Evolutionary conservation across 2,113 vertebrate genomes (phyloP).

Genomic region (Pluvianellus socialis): DNA sequence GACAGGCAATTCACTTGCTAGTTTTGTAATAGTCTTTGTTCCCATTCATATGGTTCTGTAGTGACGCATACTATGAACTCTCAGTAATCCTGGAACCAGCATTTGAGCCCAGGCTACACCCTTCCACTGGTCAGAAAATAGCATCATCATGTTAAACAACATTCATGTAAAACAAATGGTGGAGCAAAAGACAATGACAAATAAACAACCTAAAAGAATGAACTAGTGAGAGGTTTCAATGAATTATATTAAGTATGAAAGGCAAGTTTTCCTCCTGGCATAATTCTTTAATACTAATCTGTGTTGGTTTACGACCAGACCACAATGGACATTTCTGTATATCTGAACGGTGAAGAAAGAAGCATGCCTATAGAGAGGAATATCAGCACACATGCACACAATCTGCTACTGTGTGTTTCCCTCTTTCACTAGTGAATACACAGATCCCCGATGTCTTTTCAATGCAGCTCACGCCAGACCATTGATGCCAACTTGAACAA

Average conservation of each 20-base stretch:
- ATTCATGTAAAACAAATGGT: constrained; percentile 29
- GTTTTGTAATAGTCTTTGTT: background rate
- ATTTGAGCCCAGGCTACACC: background rate
- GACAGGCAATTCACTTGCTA: background rate
- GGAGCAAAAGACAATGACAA: constrained; percentile 42
- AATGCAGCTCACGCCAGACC: background rate
- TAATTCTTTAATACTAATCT: constrained; percentile 37
- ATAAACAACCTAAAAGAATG: constrained; percentile 37
- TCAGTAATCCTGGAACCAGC: background rate
- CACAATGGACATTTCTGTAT: constrained; percentile 44
- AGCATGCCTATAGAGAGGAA: background rate
- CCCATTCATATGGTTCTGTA: background rate
- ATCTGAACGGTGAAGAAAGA: background rate
- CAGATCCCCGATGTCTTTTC: background rate
- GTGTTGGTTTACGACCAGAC: constrained; percentile 52
- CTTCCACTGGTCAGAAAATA: constrained; percentile 9
- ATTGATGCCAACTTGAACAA: background rate
- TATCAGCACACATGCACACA: background rate
- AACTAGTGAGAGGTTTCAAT: constrained; percentile 27
- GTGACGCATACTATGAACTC: background rate
- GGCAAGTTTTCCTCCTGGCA: constrained; percentile 12
- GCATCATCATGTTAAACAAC: background rate
- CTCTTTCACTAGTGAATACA: background rate
- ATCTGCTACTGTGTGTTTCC: background rate
- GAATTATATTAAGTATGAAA: constrained; percentile 9